Percentiles rank a stretch among this genome's conserved stretches.
Conservation (phyloP, 2,113 vertebrate species). For the Lasiurus cinereus region DNA sequence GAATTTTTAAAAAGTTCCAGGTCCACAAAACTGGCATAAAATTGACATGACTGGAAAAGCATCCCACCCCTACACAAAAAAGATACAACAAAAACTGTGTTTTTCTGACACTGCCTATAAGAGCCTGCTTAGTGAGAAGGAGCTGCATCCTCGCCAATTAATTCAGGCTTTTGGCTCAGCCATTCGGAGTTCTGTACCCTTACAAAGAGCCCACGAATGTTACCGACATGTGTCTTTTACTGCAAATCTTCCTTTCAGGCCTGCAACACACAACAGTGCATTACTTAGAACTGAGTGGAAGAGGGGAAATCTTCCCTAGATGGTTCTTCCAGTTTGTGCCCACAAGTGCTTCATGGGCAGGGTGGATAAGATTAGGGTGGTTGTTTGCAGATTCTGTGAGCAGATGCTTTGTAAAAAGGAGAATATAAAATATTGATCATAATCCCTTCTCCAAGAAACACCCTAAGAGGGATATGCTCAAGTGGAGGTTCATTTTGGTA, state of each 20-base stretch:
- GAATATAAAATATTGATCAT: not conserved
- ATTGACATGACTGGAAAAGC: constrained; percentile 9
- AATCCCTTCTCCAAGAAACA: not conserved
- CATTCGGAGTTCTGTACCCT: not conserved
- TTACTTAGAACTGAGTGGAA: not conserved
- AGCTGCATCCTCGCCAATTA: not conserved
- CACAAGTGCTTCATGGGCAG: not conserved
- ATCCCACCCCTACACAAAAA: constrained; percentile 50
- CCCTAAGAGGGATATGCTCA: not conserved
- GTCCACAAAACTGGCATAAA: constrained; percentile 60
- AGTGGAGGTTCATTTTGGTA: not conserved
- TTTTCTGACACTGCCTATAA: not conserved
- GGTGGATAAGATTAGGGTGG: not conserved
- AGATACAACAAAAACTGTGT: constrained; percentile 60
- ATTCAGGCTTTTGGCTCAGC: constrained; percentile 32
- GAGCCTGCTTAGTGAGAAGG: not conserved
- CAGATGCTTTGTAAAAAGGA: constrained; percentile 27
- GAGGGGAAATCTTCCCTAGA: not conserved
- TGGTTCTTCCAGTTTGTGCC: not conserved
- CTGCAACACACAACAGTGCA: not conserved
- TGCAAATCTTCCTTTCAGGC: not conserved
- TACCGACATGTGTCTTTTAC: not conserved
- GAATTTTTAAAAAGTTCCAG: constrained; percentile 61
- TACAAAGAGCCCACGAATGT: not conserved
- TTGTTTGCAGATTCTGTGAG: not conserved